Conservation (phyloP, 1,140 invertebrate genomes). For the Venustaconcha ellipsiformis region DNA sequence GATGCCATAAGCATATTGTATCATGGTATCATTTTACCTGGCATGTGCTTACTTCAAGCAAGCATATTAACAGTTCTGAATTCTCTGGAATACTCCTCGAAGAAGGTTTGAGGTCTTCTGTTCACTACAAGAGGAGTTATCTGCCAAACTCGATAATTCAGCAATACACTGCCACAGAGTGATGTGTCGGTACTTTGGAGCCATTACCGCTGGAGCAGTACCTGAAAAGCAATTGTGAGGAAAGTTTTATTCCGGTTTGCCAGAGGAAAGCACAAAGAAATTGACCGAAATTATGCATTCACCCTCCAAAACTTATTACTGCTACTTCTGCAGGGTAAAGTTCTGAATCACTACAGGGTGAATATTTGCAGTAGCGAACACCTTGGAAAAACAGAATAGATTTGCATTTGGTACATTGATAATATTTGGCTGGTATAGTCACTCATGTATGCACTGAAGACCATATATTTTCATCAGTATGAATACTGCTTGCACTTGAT, state of each 20-base stretch:
- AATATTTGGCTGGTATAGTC: slow-evolving; percentile 29
- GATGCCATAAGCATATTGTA: slow-evolving; percentile 35
- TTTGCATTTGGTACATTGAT: slow-evolving; percentile 38
- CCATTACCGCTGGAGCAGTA: neutral
- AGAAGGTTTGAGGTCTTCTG: slow-evolving; percentile 19
- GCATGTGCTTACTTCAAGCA: slow-evolving; percentile 40
- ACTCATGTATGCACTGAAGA: slow-evolving; percentile 35
- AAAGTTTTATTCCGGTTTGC: too few relatives aligned
- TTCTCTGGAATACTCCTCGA: slow-evolving; percentile 17
- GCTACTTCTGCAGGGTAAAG: too few relatives aligned
- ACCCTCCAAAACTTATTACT: too few relatives aligned
- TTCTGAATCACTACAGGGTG: too few relatives aligned
- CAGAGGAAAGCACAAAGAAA: too few relatives aligned
- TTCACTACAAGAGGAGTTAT: slow-evolving; percentile 23
- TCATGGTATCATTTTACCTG: slow-evolving; percentile 20
- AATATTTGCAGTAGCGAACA: too few relatives aligned
- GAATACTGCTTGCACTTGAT: slow-evolving; percentile 26
- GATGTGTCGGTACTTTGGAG: neutral
- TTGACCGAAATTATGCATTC: too few relatives aligned
- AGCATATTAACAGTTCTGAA: slow-evolving; percentile 37
- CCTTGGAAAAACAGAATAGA: neutral
- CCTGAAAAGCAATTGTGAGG: too few relatives aligned
- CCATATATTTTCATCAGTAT: slow-evolving; percentile 37
- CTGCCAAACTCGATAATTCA: slow-evolving; percentile 35
- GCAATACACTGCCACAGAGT: slow-evolving; percentile 33